These are phyloP conservation scores for Bolinopsis microptera DNA, from an alignment of 37 sponge, comb jelly and placozoan species.

Conservation along the genomic window DNA sequence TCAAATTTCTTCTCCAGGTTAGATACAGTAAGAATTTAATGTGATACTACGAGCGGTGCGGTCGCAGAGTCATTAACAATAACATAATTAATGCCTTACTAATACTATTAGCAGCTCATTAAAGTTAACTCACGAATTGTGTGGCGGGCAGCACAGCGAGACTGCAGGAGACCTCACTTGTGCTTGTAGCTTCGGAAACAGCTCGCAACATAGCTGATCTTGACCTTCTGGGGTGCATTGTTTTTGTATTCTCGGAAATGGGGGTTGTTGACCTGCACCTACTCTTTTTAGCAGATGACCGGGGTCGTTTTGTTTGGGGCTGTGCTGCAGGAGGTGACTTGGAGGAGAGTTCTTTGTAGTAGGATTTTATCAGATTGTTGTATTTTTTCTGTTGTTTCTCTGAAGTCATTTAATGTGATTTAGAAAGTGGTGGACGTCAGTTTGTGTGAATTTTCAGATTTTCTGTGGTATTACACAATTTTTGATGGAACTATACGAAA, in stretches of 20 bases:
- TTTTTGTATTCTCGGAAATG: neutral
- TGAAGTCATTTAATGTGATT: neutral
- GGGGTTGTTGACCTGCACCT: constrained; percentile 16
- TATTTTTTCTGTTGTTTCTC: constrained; percentile 13
- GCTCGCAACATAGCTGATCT: constrained; percentile 41
- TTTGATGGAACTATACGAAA: too few relatives aligned
- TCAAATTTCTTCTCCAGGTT: too few relatives aligned
- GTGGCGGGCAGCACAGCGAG: constrained; percentile 21
- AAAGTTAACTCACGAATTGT: too few relatives aligned
- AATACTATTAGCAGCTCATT: too few relatives aligned
- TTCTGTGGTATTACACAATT: too few relatives aligned
- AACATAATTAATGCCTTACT: too few relatives aligned
- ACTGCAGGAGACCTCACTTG: constrained; percentile 61
- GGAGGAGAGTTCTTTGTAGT: constrained; percentile 55
- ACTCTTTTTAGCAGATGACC: neutral
- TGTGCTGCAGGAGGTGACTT: neutral
- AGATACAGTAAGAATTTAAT: too few relatives aligned
- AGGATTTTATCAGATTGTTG: constrained; percentile 4
- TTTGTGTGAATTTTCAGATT: too few relatives aligned
- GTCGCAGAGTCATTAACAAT: too few relatives aligned
- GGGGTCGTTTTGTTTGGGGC: neutral
- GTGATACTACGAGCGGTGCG: too few relatives aligned
- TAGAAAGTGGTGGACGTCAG: too few relatives aligned
- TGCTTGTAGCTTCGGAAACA: constrained; percentile 51
- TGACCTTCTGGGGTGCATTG: neutral